Evolutionary conservation across 2,888 invertebrate species (phyloP), one percentile per base, ranked within the genome.

Genomic region (Allygus modestus): DNA sequence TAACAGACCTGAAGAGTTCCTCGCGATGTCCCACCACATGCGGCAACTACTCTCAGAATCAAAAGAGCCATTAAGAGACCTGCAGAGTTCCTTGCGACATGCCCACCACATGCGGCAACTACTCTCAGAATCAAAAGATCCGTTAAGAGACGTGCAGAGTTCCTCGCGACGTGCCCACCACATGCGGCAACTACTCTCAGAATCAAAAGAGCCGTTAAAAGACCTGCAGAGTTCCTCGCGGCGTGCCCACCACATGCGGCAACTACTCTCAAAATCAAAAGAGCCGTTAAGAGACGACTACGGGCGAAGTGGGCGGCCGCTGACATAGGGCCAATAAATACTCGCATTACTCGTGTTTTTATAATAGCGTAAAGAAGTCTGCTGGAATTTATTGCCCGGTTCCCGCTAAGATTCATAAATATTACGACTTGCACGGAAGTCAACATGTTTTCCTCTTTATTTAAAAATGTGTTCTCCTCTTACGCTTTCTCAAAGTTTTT

Each of bases 321-420:
- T 51, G 77, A 77, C 77, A 41, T 77, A 46, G 46, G 1, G 51
- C 77, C 77, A 51, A 77, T 77, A 77, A 77, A 77, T 77, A 77
- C 77, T 77, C 26, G 51, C 51, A 77, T 77, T 77, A 77, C 77
- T 77, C 43, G 17, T 46, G 77, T 77, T 77, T 77, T 77, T 77
- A 77, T 77, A 77, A 77, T 77, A 77, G 77, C 77, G 77, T 77
- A 77, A 43, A 77, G 77, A 77, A 77, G 41, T 77, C 46, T 31
- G 9, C 51, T 77, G 31, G 41, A 51, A 77, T 77, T 77, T 77
- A 77, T 77, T n/a, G 43, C 23, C 77, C 20, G 46, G 46, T 1
- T 51, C 77, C 77, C 28, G 77, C 77, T 77, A 77, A 77, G 46
- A 77, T 77, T 77, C 77, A 77, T 77, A 77, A 77, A 77, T 77